These are phyloP conservation scores for Umimayanthus kanabou DNA, from an alignment of 92 coral and sea anemone species.

Conservation along the genomic window DNA sequence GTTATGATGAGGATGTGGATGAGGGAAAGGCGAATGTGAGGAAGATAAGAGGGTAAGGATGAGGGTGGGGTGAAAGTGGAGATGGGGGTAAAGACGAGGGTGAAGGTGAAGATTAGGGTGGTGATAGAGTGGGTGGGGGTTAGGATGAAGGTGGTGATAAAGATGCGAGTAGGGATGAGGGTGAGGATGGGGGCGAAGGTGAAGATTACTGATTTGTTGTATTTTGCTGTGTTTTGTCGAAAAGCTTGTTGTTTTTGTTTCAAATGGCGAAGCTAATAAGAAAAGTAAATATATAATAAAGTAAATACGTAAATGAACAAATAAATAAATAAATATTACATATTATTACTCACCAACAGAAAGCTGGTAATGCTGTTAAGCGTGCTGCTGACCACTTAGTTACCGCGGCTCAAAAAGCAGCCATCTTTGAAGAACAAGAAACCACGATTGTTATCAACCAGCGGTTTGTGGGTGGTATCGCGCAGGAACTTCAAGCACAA, in stretches of 20 bases:
- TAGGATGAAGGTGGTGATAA: not conserved
- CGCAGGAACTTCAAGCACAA: conserved; percentile 96
- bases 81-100: not conserved
- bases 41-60: not conserved
- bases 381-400: conserved; percentile 97
- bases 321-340: too few species aligned
- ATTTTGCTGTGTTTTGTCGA: not conserved
- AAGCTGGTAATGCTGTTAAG: conserved; percentile 97
- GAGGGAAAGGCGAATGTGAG: not conserved
- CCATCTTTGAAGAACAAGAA: conserved; percentile 97
- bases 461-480: conserved; percentile 97
- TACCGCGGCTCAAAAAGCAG: conserved; percentile 94
- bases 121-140: not conserved
- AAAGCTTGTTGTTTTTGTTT: too few species aligned
- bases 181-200: not conserved
- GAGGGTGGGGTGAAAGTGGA: not conserved
- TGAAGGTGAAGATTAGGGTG: not conserved
- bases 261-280: too few species aligned
- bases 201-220: not conserved
- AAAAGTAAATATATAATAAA: too few species aligned
- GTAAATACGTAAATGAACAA: not conserved
- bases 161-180: not conserved
- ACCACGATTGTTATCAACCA: conserved; percentile 95
- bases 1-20: not conserved
- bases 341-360: conserved; percentile 47